Percentiles rank a stretch among this genome's conserved stretches.
Evolutionary conservation across 2,113 vertebrate genomes (phyloP).

Genomic region (Labrus mixtus): DNA sequence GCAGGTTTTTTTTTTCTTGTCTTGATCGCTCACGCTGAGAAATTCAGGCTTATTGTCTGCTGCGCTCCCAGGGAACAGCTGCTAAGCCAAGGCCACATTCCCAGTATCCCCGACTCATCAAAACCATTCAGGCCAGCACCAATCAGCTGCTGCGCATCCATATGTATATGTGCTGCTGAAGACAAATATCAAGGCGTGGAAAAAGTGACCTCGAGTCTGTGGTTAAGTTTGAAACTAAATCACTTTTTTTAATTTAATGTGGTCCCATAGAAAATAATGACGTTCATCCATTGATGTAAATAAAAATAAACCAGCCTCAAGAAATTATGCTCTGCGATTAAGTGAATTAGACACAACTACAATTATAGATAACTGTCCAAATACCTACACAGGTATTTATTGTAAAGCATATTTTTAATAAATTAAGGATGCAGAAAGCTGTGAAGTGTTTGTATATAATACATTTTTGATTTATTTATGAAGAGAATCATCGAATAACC

Average conservation of each 20-base stretch:
- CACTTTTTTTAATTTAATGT: slow-evolving; percentile 21
- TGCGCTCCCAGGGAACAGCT: slow-evolving; percentile 86
- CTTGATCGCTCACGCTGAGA: slow-evolving; percentile 77
- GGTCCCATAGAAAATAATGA: slow-evolving; percentile 40
- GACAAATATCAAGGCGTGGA: slow-evolving; percentile 34
- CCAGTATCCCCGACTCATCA: slow-evolving; percentile 76
- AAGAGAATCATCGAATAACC: not conserved
- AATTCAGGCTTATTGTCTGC: slow-evolving; percentile 85
- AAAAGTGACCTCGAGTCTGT: slow-evolving; percentile 39
- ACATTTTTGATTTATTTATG: not conserved
- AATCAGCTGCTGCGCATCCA: slow-evolving; percentile 77
- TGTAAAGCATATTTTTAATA: not conserved
- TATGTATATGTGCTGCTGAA: slow-evolving; percentile 54
- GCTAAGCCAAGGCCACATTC: slow-evolving; percentile 81
- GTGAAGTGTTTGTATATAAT: not conserved
- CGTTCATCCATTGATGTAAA: slow-evolving; percentile 24
- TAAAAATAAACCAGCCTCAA: slow-evolving; percentile 10
- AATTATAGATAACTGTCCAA: not conserved
- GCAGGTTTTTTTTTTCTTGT: slow-evolving; percentile 21
- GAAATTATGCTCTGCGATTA: not conserved
- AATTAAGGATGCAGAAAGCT: not conserved
- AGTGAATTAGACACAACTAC: not conserved
- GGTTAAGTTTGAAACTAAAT: slow-evolving; percentile 17
- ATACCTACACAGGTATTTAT: not conserved
- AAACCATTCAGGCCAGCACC: slow-evolving; percentile 69